Base-by-base conservation (phyloP, 1,140 invertebrate genomes). In the Monochamus saltuarius region DNA sequence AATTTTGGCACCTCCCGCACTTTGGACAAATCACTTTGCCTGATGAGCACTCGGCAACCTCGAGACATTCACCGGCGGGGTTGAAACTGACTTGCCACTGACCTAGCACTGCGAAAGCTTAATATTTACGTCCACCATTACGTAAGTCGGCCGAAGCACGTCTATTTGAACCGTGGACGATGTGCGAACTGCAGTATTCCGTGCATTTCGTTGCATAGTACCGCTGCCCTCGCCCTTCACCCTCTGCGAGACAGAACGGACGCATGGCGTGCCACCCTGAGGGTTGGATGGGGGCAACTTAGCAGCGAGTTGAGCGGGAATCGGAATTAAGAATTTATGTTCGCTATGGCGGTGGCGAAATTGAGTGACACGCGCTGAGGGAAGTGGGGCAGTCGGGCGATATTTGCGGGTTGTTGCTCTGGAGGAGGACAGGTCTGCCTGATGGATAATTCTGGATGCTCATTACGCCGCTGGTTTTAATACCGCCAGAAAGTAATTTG, bases 201-300 rank as follows among this genome's bases (percentile, higher is more conserved):
- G 49, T 37, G 49, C 49, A 51, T 51, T 51, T 17, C 22, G 49
- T 51, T 51, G 53, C 53, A 56, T 56, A 56, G 53, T 56, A 56
- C 53, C 53, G 53, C 53, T 56, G 13, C 22, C 40, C 13, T 43
- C 53, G 39, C 42, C 40, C 36, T 37, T 22, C 50, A 16, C 35
- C 37, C 22, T 56, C 22, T 17, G 37, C 16, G 22, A 46, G 6
- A 29, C 22, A 29, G 22, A 6, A 29, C 22, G 22, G 22, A 29
- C 22, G 22, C 22, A 29, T 6, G 22, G 22, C 22, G 22, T 40
- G 16, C 53, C 38, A 42, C 37, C 38, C 22, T 14, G 53, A 37
- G 14, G 53, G 42, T 22, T 40, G 40, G 53, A 56, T 37, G 53
- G 16, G 42, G 43, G 14, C 43, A 46, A 46, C 14, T 29, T 29